These are phyloP conservation scores for Pemphredon lugubris DNA, from an alignment of 2,888 invertebrate species.

Conservation along the genomic window DNA sequence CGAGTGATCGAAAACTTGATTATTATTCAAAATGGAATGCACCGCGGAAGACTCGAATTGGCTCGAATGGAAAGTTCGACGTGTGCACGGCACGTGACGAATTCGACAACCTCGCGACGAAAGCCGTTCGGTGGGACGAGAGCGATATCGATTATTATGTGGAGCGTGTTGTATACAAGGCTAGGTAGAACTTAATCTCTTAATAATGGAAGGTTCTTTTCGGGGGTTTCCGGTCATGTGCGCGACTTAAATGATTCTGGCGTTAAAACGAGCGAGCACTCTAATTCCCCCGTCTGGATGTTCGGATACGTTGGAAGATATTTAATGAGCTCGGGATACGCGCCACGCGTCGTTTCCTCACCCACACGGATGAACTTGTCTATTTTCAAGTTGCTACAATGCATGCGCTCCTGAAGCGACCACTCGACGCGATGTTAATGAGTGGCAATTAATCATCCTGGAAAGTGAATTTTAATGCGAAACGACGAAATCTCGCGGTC, in stretches of 20 bases:
- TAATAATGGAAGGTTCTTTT: not conserved
- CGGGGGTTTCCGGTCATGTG: not conserved
- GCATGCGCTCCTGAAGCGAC: conserved; percentile 48
- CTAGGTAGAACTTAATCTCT: not conserved
- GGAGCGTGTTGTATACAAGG: not conserved
- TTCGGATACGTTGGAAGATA: conserved; percentile 17
- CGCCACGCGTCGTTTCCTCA: conserved; percentile 23
- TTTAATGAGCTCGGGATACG: conserved; percentile 32
- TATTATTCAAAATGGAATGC: too few species aligned
- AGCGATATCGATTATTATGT: not conserved
- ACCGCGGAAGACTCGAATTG: too few species aligned
- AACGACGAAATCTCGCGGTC: conserved; percentile 62
- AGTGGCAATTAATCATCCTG: conserved; percentile 72
- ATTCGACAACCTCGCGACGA: too few species aligned
- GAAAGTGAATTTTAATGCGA: conserved; percentile 71
- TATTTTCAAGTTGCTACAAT: conserved; percentile 50
- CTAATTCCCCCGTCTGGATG: not conserved
- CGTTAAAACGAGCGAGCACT: not conserved
- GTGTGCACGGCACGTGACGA: too few species aligned
- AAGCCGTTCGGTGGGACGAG: too few species aligned
- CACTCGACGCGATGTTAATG: conserved; percentile 65
- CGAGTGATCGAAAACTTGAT: too few species aligned
- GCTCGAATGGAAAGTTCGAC: too few species aligned
- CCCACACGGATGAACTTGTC: conserved; percentile 19
- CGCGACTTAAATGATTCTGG: not conserved